A percentile compares a stretch with the other conserved stretches of the same genome.
Evolutionary conservation across 1,140 invertebrate genomes (phyloP).

Genomic region (Anastrepha obliqua): DNA sequence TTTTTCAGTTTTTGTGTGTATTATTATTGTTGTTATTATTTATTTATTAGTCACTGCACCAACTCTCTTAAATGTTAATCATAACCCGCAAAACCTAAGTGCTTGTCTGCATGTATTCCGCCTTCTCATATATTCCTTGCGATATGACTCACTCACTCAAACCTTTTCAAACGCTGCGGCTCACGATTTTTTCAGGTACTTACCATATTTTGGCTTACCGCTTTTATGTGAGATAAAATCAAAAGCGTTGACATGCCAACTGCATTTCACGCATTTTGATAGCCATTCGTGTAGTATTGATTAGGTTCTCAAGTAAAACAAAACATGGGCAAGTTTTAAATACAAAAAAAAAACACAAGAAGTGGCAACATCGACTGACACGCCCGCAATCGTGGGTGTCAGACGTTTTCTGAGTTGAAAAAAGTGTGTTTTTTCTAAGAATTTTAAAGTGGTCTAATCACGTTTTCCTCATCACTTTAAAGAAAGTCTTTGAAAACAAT

Average conservation of each 20-base stretch:
- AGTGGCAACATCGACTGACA: not conserved
- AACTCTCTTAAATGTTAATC: too few relatives aligned
- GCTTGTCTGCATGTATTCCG: not conserved
- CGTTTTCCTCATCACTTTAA: constrained; percentile 1
- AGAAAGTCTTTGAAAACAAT: not conserved
- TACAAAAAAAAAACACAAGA: not conserved
- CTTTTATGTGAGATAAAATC: not conserved
- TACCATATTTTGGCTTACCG: not conserved
- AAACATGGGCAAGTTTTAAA: not conserved
- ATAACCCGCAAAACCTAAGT: too few relatives aligned
- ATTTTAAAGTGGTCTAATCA: constrained; percentile 16
- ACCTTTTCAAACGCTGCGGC: not conserved
- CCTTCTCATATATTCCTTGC: not conserved
- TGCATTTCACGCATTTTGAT: constrained; percentile 33
- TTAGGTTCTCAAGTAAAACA: not conserved
- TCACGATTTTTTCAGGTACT: not conserved
- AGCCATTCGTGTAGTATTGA: not conserved
- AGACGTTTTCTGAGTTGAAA: not conserved
- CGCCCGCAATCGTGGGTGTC: not conserved
- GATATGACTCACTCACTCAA: not conserved
- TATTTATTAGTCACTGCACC: too few relatives aligned
- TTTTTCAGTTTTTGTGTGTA: too few relatives aligned
- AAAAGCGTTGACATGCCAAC: constrained; percentile 59
- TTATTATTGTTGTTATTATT: too few relatives aligned
- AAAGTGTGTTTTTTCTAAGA: not conserved